Evolutionary conservation across 2,113 vertebrate species (phyloP), one percentile per base, ranked within the genome.

Genomic region (Lontra canadensis): DNA sequence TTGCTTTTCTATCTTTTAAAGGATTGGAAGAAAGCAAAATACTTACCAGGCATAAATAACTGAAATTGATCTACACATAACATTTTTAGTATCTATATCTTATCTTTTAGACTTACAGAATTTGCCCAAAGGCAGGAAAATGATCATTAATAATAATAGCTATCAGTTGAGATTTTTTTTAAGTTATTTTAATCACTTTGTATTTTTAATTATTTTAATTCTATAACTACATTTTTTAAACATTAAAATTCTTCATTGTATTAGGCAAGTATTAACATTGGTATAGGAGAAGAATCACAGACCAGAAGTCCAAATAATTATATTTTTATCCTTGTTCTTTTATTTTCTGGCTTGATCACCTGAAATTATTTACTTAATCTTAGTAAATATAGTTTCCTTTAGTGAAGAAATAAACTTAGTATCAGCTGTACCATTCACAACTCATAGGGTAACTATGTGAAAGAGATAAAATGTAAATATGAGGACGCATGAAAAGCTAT

Each of bases 1-100:
- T 47, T 91, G 29, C 59, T 96, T 95, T 83, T 87, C 74, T 80
- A 36, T 47, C 74, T 71, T 97, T 80, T 59, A 36, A 95, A 95
- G 26, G 17, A 78, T 9, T 84, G 8, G 9, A 91, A 93, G 25
- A 85, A 61, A 34, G n/a, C 93, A 93, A 95, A 93, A 63, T 84
- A 94, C 85, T 95, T 90, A 57, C 11, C 9, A 29, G 6, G 4
- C 6, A 65, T 1, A 67, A 92, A 84, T 52, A 87, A 59, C 39
- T 95, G 29, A 4, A 80, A 84, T 59, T 1, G 23, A 63, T 84
- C 23, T 91, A 89, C 4, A 29, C 65, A 9, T 18, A 65, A 86
- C 9, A 80, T 73, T 88, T 90, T 84, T 52, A 15, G 6, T 69
- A 47, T 82, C 9, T 57, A 31, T 39, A 63, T 95, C 90, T 86